Percentiles rank a stretch among this genome's conserved stretches.
These are phyloP conservation scores for Hirtodrosophila histrioides DNA, from an alignment of 2,888 invertebrate genomes.

Conservation along the genomic window DNA sequence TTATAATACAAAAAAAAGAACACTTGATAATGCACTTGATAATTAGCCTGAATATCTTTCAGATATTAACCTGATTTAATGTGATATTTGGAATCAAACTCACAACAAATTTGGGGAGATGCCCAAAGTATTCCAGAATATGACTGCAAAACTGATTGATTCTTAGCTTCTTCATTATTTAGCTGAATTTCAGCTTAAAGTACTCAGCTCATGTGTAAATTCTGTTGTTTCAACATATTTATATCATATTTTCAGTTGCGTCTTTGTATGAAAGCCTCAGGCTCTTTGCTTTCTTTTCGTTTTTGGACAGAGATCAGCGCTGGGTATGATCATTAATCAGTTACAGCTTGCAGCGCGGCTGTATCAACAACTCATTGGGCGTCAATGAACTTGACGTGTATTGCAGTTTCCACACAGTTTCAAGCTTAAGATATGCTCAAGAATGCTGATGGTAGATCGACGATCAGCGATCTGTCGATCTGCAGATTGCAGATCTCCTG, in stretches of 20 bases:
- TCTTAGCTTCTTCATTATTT: no score
- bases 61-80: no score
- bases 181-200: no score
- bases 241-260: background rate
- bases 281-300: background rate
- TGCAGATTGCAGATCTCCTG: constrained; percentile 34
- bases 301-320: background rate
- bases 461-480: constrained; percentile 18
- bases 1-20: no score
- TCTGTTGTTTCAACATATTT: no score
- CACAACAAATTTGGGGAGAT: no score
- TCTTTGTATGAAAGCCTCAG: background rate
- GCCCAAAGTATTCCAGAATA: no score
- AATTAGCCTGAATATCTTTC: no score
- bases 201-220: no score
- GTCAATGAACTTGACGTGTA: constrained; percentile 63
- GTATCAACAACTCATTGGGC: constrained; percentile 17
- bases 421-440: constrained; percentile 13
- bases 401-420: constrained; percentile 19
- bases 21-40: no score
- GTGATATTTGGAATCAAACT: no score
- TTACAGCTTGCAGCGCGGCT: constrained; percentile 19
- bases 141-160: no score
- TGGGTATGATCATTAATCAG: constrained; percentile 10
- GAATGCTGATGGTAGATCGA: constrained; percentile 19